Evolutionary conservation across 2,797 vertebrate genomes (phyloP).

Genomic region (Ceyx erithaca): DNA sequence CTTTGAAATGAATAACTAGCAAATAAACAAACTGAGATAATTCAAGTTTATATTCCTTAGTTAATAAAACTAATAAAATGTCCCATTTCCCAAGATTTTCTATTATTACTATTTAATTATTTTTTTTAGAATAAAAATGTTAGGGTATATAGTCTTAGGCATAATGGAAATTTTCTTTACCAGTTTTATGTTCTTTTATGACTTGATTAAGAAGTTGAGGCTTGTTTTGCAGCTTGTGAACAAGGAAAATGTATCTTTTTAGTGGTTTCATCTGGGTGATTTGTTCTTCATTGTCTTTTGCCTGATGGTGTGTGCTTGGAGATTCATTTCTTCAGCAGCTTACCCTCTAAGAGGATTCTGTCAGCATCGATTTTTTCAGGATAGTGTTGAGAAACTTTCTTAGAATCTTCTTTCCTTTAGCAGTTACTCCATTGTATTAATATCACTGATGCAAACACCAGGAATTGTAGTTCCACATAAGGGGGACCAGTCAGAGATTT

Average conservation of each 20-base stretch:
- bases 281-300: slow-evolving; percentile 36
- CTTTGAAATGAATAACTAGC: slow-evolving; percentile 77
- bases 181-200: slow-evolving; percentile 50
- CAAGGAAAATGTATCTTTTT: not conserved
- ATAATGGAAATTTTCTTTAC: slow-evolving; percentile 50
- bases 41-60: slow-evolving; percentile 76
- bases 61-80: slow-evolving; percentile 79
- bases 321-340: slow-evolving; percentile 50
- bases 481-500: not conserved
- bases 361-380: slow-evolving; percentile 42
- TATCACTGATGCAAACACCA: not conserved
- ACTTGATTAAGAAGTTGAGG: slow-evolving; percentile 47
- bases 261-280: slow-evolving; percentile 30
- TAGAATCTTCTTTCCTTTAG: not conserved
- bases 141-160: slow-evolving; percentile 20
- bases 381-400: slow-evolving; percentile 55
- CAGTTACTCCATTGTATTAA: not conserved
- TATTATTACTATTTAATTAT: slow-evolving; percentile 65
- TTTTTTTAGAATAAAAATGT: slow-evolving; percentile 66
- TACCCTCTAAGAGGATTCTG: slow-evolving; percentile 50
- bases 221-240: slow-evolving; percentile 59
- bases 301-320: slow-evolving; percentile 17
- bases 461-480: not conserved
- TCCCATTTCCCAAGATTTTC: slow-evolving; percentile 65
- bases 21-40: slow-evolving; percentile 78